phyloP scores from a whole-genome alignment of 2,797 vertebrate species.

The Meda fulgida region DNA sequence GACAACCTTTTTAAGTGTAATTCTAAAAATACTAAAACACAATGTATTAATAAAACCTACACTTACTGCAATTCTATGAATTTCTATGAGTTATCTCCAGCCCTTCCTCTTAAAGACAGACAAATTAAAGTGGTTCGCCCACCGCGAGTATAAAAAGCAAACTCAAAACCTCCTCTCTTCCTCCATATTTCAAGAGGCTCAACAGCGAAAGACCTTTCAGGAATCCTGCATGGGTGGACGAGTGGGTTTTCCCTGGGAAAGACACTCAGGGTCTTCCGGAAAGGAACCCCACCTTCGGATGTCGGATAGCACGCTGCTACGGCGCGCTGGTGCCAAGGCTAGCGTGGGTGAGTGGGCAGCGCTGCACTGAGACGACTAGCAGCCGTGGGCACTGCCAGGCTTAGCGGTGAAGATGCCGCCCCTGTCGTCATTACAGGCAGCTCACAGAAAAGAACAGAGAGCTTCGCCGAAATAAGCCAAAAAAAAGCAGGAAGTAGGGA shows the following conservation, averaged over 20 bases:
- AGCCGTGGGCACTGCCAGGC: conserved; percentile 85
- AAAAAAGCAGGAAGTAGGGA: conserved; percentile 68
- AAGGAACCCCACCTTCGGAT: conserved; percentile 83
- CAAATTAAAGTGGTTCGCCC: conserved; percentile 62
- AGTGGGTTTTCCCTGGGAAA: conserved; percentile 84
- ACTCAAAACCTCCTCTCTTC: conserved; percentile 64
- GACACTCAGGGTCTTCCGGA: conserved; percentile 79
- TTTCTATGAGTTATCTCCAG: conserved; percentile 1
- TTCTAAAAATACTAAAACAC: not conserved
- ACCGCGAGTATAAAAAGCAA: conserved; percentile 52
- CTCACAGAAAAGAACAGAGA: conserved; percentile 77
- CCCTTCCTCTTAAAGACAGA: conserved; percentile 16
- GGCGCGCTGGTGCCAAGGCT: conserved; percentile 76
- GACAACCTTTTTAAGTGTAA: not conserved
- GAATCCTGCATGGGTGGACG: conserved; percentile 83
- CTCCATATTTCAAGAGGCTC: conserved; percentile 63
- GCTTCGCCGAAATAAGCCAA: conserved; percentile 77
- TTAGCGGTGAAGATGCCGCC: conserved; percentile 76
- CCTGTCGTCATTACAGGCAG: conserved; percentile 82
- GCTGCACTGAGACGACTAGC: conserved; percentile 81
- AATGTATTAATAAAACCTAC: not conserved
- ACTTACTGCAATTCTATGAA: not conserved
- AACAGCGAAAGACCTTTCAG: conserved; percentile 75
- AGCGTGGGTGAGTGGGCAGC: conserved; percentile 82
- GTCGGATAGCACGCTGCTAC: conserved; percentile 53